Evolutionary conservation across 2,888 invertebrate genomes (phyloP), one percentile per base, ranked within the genome.

Genomic region (Acanthacorydalis orientalis): DNA sequence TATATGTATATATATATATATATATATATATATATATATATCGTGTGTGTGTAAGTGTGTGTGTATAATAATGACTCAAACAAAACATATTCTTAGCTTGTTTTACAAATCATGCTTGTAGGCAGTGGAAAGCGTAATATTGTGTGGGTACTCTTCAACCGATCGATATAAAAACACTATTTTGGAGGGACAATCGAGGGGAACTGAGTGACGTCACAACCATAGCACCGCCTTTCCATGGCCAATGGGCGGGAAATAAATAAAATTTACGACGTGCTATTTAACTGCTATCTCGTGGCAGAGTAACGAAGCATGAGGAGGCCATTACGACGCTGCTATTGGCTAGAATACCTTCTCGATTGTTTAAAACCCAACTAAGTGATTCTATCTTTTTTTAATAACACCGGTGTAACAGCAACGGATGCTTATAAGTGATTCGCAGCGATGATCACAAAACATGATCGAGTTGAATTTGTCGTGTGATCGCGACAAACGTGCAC

Each of bases 301-400:
- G 61, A 62, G 62, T 62, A 62, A 60, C 61, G 65, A 65, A 67
- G 60, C 63, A 62, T 64, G 62, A 64, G 70, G 73, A 68, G 69
- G 73, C 73, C 73, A 73, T 74, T 73, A 74, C 73, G 67, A 64
- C 63, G 59, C 61, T 64, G 68, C 69, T 67, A 74, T 73, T 74
- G 74, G 73, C 66, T 65, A 64, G 59, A 55, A 51, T 50, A 47
- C 49, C 31, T 34, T 14, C 14, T 32, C 31, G 42, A 47, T 42
- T 43, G 48, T 44, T 44, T 47, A 12, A 31, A 44, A 50, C 48
- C 33, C 23, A 33, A 38, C 35, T 44, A 31, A 35, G 34, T 37
- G 41, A 37, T 38, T 46, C 41, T 32, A 15, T 48, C 40, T 46
- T 42, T 11, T 35, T 50, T 50, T 48, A 41, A 31, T 12, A 12